Percentiles rank a stretch among this genome's conserved stretches.
Evolutionary conservation across 2,113 vertebrate genomes (phyloP).

Genomic region (Phaetusa simplex): DNA sequence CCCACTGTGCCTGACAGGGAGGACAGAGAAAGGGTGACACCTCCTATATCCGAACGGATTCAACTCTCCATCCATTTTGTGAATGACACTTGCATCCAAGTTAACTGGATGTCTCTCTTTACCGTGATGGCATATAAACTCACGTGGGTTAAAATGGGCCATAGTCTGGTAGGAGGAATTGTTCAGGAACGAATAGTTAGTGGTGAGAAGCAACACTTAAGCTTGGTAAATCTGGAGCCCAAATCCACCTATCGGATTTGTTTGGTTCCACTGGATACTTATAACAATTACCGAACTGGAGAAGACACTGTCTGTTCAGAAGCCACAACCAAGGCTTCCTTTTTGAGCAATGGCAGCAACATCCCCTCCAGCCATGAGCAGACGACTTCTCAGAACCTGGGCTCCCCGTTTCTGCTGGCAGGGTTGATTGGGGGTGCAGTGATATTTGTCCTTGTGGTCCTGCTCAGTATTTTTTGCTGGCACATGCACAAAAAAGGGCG

Average conservation of each 20-base stretch:
- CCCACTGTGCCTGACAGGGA: constrained; percentile 75
- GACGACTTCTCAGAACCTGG: constrained; percentile 84
- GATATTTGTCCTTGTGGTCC: constrained; percentile 88
- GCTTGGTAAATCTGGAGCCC: constrained; percentile 86
- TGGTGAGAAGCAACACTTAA: constrained; percentile 85
- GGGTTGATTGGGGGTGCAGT: constrained; percentile 93
- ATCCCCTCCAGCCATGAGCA: constrained; percentile 88
- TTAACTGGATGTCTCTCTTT: constrained; percentile 92
- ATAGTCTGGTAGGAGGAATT: constrained; percentile 89
- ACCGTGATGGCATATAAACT: constrained; percentile 91
- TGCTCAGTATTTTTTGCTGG: constrained; percentile 96
- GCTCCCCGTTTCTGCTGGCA: constrained; percentile 91
- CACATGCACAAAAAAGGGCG: constrained; percentile 97
- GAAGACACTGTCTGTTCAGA: constrained; percentile 92
- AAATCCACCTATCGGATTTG: constrained; percentile 93
- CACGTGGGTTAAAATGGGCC: constrained; percentile 96
- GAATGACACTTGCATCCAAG: constrained; percentile 89
- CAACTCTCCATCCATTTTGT: constrained; percentile 89
- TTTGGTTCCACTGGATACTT: constrained; percentile 90
- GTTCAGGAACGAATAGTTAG: constrained; percentile 90
- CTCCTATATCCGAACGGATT: constrained; percentile 84
- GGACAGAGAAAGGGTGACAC: constrained; percentile 73
- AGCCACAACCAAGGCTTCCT: constrained; percentile 85
- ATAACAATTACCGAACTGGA: constrained; percentile 86
- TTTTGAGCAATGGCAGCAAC: constrained; percentile 77